Evolutionary conservation across 2,113 vertebrate genomes (phyloP), one percentile per base, ranked within the genome.

Genomic region (Malurus cyaneus): DNA sequence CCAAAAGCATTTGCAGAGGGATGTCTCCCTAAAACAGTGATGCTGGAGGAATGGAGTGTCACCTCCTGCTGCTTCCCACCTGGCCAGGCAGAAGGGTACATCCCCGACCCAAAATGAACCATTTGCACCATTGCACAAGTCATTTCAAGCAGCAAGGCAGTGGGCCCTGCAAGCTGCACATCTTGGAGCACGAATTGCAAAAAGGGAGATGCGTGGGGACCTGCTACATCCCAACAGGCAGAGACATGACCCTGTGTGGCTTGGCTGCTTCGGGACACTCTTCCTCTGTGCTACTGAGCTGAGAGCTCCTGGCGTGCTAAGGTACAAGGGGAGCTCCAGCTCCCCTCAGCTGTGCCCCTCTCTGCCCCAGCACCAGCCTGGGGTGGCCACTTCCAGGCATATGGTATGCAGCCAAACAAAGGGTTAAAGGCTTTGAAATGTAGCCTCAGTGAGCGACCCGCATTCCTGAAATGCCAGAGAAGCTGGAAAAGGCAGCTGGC

Each of bases 401-500:
- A 6, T 1, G 11, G 44, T 59, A 56, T 41, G 47, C 77, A 73
- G 86, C 32, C 89, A 74, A 50, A 29, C 1, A 1, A 95, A 96
- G 94, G 72, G 89, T 93, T 94, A 93, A 94, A 76, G 39, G 53
- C 62, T 90, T 80, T 77, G 86, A 86, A 93, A 94, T 80, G 64
- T 13, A 94, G 92, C 76, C 90, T 84, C 53, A 84, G 60, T 32
- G 44, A 94, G 67, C 9, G 24, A 78, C 16, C 36, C 26, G 72
- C 95, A 95, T 95, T 93, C 88, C 80, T 94, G 88, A 90, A 83
- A 96, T 93, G 88, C 88, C 92, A 94, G 76, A 88, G 92, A 70
- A 91, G 80, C 80, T 89, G 56, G 69, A 70, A 91, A 83, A 90
- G 72, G 91, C 95, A 96, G 86, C 80, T 92, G 94, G 88, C 86